Evolutionary conservation across 2,888 invertebrate species (phyloP).

Genomic region (Sclerodermus sp.): DNA sequence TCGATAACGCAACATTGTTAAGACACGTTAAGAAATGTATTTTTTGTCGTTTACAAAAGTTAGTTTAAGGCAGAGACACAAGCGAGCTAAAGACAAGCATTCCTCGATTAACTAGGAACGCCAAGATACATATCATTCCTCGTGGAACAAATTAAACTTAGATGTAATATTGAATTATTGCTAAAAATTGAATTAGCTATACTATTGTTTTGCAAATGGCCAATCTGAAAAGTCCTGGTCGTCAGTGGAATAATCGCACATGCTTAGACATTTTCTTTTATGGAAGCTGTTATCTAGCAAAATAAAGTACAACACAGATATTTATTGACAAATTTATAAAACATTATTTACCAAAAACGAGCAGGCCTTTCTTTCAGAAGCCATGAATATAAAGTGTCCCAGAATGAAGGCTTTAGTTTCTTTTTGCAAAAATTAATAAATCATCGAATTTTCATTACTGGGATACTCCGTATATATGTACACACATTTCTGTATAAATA

Average conservation of each 20-base stretch:
- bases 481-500: no score
- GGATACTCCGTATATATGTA: no score
- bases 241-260: no score
- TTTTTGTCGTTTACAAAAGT: conserved; percentile 17
- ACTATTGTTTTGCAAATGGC: conserved; percentile 24
- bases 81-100: conserved; percentile 27
- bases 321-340: not conserved
- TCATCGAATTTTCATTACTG: no score
- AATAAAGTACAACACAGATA: conserved; percentile 7
- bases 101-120: conserved; percentile 25
- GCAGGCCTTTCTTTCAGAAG: no score
- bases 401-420: no score
- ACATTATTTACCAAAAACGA: no score
- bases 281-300: not conserved
- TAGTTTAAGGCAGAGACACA: conserved; percentile 11
- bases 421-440: no score
- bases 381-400: no score
- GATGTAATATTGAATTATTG: conserved; percentile 40
- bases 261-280: no score
- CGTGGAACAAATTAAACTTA: conserved; percentile 50
- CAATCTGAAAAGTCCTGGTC: not conserved
- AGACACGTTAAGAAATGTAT: conserved; percentile 19
- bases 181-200: conserved; percentile 14
- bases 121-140: conserved; percentile 55
- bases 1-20: conserved; percentile 20